A percentile compares a stretch with the other conserved stretches of the same genome.
Conservation (phyloP, 2,888 invertebrate species). For the Lordiphosa fenestrarum region DNA sequence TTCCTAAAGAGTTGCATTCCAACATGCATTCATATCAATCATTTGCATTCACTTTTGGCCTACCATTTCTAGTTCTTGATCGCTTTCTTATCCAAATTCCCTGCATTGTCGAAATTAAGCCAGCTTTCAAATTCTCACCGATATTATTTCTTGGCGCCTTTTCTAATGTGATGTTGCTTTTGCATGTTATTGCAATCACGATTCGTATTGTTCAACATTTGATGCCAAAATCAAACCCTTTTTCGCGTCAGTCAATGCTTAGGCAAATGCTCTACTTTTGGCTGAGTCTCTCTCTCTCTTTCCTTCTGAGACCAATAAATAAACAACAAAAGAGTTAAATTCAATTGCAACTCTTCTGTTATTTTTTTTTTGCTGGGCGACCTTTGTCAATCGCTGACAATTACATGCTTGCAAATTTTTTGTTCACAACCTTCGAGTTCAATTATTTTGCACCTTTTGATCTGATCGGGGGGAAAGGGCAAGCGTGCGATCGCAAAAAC, state of each 20-base stretch:
- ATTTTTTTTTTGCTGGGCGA: constrained; percentile 14
- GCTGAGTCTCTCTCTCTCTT: constrained; percentile 15
- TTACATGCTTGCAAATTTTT: constrained; percentile 79
- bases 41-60: constrained; percentile 34
- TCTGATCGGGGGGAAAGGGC: constrained; percentile 39
- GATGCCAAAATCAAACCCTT: constrained; percentile 61
- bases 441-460: constrained; percentile 74
- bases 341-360: constrained; percentile 53
- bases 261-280: constrained; percentile 33
- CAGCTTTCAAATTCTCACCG: constrained; percentile 5
- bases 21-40: background rate
- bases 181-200: constrained; percentile 71
- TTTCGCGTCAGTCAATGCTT: constrained; percentile 18
- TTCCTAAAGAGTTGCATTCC: background rate
- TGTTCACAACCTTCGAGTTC: constrained; percentile 54
- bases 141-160: constrained; percentile 53
- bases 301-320: constrained; percentile 62
- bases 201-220: constrained; percentile 52
- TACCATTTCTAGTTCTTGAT: constrained; percentile 11
- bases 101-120: constrained; percentile 14
- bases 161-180: constrained; percentile 34
- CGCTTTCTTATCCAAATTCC: constrained; percentile 8
- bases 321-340: constrained; percentile 73
- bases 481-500: constrained; percentile 53
- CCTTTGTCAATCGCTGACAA: constrained; percentile 67